Percentiles rank a stretch among this genome's conserved stretches.
These are phyloP conservation scores for Redunca redunca DNA, from an alignment of 2,113 vertebrate species.

Conservation along the genomic window DNA sequence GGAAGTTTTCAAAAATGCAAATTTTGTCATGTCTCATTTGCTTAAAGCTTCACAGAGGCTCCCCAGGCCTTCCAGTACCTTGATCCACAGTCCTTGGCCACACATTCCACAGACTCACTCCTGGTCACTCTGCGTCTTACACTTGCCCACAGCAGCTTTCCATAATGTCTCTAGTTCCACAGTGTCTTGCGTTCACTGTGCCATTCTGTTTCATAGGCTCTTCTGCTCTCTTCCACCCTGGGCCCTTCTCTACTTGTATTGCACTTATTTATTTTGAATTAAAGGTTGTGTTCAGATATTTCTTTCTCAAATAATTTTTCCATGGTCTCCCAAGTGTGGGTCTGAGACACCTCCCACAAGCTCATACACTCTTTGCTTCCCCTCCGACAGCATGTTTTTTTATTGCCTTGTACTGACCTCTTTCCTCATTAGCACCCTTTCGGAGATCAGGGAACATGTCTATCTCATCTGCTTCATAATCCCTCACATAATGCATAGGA, in stretches of 20 bases:
- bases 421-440: neutral
- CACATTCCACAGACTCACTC: neutral
- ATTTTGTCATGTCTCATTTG: neutral
- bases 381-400: neutral
- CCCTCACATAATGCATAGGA: neutral
- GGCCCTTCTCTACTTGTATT: neutral
- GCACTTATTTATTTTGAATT: neutral
- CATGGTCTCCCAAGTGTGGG: neutral
- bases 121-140: neutral
- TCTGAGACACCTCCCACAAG: neutral
- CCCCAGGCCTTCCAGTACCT: neutral
- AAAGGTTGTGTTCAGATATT: neutral
- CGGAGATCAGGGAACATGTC: neutral
- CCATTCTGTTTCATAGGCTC: neutral
- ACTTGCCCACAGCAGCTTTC: neutral
- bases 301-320: neutral
- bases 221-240: neutral
- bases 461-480: neutral
- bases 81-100: neutral
- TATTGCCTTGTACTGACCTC: neutral
- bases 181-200: too few relatives aligned
- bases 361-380: neutral
- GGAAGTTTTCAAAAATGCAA: neutral
- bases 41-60: neutral
- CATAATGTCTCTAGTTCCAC: neutral